Evolutionary conservation across 1,140 invertebrate genomes (phyloP), one percentile per base, ranked within the genome.

Genomic region (Cryptotermes secundus): DNA sequence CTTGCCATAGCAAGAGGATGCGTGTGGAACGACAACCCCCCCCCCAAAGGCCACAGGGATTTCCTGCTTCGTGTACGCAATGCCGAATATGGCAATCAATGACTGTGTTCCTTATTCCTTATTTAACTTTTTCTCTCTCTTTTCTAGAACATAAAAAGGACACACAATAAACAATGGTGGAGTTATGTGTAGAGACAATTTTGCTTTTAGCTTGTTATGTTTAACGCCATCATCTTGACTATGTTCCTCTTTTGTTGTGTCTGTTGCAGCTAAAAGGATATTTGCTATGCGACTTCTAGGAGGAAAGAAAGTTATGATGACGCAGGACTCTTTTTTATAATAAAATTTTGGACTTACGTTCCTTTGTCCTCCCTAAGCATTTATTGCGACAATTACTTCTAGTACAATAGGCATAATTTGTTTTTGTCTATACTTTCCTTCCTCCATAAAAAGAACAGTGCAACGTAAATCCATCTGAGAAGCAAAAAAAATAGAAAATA

Each of bases 311-410:
- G 16, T 6, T 4, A 59, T 59, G n/a, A 31, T 31, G 26, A 26
- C 4, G 31, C 59, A 72, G 9, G 16, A 6, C 16, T 9, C n/a
- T 3, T 31, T 72, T 72, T 65, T 72, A 31, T 31, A 72, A 72
- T 72, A n/a, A n/a, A 72, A n/a, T 31, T 26, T 42, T 12, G 16
- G 38, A 14, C 38, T 42, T n/a, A 72, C 19, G n/a, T 72, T 31
- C 9, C 1, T 31, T n/a, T 72, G 7, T 72, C 26, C n/a, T 72
- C 4, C 59, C n/a, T n/a, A n/a, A n/a, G n/a, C 59, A n/a, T 72
- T 72, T 26, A 31, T 72, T 72, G 59, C 59, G 59, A 72, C 59
- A 72, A 72, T 72, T 72, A 31, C 31, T 72, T 72, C n/a, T n/a
- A 72, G n/a, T 72, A 72, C n/a, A 72, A 6, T 72, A 6, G 26